Base-by-base conservation (phyloP, 2,113 vertebrate genomes). In the Australoheros scitulus region DNA sequence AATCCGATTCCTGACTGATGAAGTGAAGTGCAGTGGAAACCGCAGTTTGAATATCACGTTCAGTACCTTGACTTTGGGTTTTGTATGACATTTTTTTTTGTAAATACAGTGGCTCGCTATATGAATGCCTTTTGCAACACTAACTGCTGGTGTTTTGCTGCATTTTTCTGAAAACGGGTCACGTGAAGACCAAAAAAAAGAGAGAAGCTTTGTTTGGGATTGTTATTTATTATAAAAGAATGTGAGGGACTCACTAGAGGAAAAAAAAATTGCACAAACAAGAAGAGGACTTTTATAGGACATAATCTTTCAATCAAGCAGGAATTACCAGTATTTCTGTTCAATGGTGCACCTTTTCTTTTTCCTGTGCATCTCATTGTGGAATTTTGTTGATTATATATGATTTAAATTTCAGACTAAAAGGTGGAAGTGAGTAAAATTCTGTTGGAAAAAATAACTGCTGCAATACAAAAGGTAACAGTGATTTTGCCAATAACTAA, bases 161-260 rank as follows among this genome's bases (percentile, higher is more conserved):
- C 20, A 32, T 81, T 88, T 72, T 84, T 80, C 38, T 64, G 4
- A 63, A 89, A 85, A 20, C 84, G 76, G 87, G 82, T 89, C 76
- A 82, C 56, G 80, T 26, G 20, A 24, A 76, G 13, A 81, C 34
- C 26, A 61, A 59, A 75, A 64, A 72, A 50, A 34, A 20, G 56
- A 76, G 26, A 72, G 6, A 72, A 26, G 65, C 55, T 55, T 55
- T 72, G 26, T 72, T 72, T 55, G 47, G 47, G 24, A n/a, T 55
- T 72, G 26, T 72, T 26, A 52, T 72, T 52, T 72, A 32, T 52
- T 52, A 32, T 32, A 52, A 72, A 52, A 32, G 9, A n/a, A 24
- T 7, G 14, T 9, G 17, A 58, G 15, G 17, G 11, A 36, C 36
- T 58, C 2, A 7, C 7, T 72, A 11, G 29, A 74, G 20, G 6